These are phyloP conservation scores for Sphyrna mokarran DNA, from an alignment of 2,113 vertebrate species.

Conservation along the genomic window DNA sequence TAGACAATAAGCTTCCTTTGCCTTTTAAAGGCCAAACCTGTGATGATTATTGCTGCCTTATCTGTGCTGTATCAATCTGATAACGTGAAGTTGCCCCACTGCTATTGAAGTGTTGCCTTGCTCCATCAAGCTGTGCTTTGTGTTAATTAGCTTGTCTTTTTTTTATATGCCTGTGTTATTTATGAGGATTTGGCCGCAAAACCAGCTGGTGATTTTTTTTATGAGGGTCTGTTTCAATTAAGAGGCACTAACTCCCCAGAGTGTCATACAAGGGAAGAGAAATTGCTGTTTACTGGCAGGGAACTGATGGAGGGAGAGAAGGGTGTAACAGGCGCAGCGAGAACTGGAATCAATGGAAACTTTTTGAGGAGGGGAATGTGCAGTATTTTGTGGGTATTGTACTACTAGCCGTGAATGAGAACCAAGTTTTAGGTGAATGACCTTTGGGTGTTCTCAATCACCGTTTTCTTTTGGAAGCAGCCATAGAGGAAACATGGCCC, in stretches of 20 bases:
- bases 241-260: conserved; percentile 15
- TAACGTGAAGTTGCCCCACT: neutral
- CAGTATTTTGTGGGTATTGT: neutral
- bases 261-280: conserved; percentile 5
- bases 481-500: too few relatives aligned
- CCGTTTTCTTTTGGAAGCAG: too few relatives aligned
- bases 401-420: neutral
- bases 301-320: neutral
- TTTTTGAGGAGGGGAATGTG: neutral
- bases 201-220: conserved; percentile 36
- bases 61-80: neutral
- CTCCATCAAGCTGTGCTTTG: neutral
- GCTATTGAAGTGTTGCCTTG: neutral
- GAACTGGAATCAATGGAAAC: neutral
- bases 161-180: conserved; percentile 6
- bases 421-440: neutral
- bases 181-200: conserved; percentile 25
- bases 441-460: neutral
- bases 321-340: neutral
- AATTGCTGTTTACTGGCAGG: neutral
- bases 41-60: neutral
- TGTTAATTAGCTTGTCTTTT: conserved; percentile 27
- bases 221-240: conserved; percentile 37
- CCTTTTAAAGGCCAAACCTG: neutral
- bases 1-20: neutral